phyloP scores from a whole-genome alignment of 2,888 invertebrate genomes.

The Merodon equestris region DNA sequence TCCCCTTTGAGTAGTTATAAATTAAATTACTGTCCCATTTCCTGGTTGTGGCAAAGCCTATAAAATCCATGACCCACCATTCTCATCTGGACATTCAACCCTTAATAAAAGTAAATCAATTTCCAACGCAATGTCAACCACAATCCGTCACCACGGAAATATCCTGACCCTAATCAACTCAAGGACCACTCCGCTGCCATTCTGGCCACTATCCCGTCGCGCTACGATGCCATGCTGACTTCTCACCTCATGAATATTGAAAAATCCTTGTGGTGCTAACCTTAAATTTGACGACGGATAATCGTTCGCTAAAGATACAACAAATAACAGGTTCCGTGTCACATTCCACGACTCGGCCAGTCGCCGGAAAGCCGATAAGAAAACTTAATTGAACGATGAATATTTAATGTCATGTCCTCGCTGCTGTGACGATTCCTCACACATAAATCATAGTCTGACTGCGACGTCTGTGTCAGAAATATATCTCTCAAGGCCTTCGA shows the following conservation, averaged over 20 bases:
- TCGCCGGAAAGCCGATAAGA: too few species aligned
- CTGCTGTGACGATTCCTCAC: too few species aligned
- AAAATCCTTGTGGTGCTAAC: slow-evolving; percentile 7
- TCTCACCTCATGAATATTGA: slow-evolving; percentile 31
- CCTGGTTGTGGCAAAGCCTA: neutral
- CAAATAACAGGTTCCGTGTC: too few species aligned
- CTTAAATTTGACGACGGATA: too few species aligned
- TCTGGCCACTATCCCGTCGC: neutral
- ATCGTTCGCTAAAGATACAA: too few species aligned
- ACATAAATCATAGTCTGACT: too few species aligned
- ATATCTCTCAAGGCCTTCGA: too few species aligned
- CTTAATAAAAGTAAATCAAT: slow-evolving; percentile 37
- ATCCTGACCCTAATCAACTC: slow-evolving; percentile 46
- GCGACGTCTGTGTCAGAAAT: too few species aligned
- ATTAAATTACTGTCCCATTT: neutral
- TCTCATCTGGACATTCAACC: neutral
- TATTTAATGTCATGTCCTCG: too few species aligned
- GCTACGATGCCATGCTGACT: neutral
- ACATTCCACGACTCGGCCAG: too few species aligned
- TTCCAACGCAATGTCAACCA: slow-evolving; percentile 5
- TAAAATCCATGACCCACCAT: too few species aligned
- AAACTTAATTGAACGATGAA: too few species aligned
- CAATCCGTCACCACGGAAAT: slow-evolving; percentile 46
- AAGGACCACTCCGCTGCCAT: slow-evolving; percentile 13
- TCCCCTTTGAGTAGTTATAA: slow-evolving; percentile 9